Evolutionary conservation across 2,888 invertebrate genomes (phyloP).

Genomic region (Brenthis daphne): DNA sequence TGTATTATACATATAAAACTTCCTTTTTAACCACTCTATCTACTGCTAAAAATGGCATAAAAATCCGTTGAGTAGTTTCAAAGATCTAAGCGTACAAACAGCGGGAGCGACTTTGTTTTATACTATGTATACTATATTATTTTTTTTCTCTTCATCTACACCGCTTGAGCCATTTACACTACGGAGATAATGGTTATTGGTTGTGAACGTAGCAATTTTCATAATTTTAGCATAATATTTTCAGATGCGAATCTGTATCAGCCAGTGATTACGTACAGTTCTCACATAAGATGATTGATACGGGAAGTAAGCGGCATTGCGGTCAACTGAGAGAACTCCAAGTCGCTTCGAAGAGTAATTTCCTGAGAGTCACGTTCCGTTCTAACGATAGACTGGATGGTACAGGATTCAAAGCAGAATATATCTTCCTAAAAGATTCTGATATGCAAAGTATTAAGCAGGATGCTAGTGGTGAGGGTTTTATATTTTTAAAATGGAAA

Average conservation of each 20-base stretch:
- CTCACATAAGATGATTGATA: slow-evolving; percentile 93
- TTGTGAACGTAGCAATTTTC: no score
- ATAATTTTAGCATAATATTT: slow-evolving; percentile 41
- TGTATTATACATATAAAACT: no score
- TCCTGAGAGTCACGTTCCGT: slow-evolving; percentile 95
- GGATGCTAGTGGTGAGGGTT: slow-evolving; percentile 54
- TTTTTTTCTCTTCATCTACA: no score
- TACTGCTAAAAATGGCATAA: no score
- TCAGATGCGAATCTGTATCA: slow-evolving; percentile 93
- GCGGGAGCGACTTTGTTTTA: no score
- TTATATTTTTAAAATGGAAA: neutral
- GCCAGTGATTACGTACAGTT: slow-evolving; percentile 98
- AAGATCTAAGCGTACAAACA: no score
- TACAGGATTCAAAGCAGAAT: slow-evolving; percentile 95
- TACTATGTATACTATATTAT: no score
- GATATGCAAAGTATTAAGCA: slow-evolving; percentile 79
- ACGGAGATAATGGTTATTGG: no score
- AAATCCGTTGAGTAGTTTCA: no score
- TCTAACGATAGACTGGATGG: slow-evolving; percentile 97
- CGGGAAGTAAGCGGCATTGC: slow-evolving; percentile 92
- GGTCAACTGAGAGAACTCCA: slow-evolving; percentile 90
- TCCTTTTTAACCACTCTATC: no score
- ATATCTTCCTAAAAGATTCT: slow-evolving; percentile 89
- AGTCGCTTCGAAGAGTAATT: slow-evolving; percentile 92
- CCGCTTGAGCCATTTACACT: no score